These are phyloP conservation scores for Matsumyia berberina DNA, from an alignment of 2,888 invertebrate genomes.

Conservation along the genomic window DNA sequence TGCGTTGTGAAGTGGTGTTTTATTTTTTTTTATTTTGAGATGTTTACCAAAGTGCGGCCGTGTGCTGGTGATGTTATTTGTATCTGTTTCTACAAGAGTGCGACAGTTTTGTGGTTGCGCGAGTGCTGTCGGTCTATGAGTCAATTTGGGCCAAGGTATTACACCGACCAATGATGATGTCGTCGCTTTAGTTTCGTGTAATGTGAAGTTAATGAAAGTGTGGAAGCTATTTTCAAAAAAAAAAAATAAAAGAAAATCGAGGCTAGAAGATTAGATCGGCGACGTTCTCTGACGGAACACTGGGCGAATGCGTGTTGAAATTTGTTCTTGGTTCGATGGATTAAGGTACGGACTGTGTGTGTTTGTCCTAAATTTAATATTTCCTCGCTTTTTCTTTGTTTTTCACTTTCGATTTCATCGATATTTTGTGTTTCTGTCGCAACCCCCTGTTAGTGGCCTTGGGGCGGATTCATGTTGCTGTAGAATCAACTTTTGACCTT, in stretches of 20 bases:
- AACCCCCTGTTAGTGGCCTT: neutral
- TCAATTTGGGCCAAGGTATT: conserved; percentile 76
- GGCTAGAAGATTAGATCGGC: conserved; percentile 32
- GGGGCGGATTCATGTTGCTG: neutral
- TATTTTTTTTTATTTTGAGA: conserved; percentile 36
- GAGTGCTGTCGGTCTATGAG: conserved; percentile 70
- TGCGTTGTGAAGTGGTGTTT: conserved; percentile 62
- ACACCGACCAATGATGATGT: conserved; percentile 62
- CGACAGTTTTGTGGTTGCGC: conserved; percentile 76
- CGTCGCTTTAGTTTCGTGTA: conserved; percentile 45
- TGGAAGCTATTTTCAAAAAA: conserved; percentile 60
- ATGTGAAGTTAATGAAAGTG: conserved; percentile 70
- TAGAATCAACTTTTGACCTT: conserved; percentile 25
- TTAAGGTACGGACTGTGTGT: conserved; percentile 17
- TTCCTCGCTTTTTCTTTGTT: too few relatives aligned
- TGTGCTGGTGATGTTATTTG: conserved; percentile 72
- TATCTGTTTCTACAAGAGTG: conserved; percentile 75
- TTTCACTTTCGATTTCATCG: conserved; percentile 24
- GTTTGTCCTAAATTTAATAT: conserved; percentile 17
- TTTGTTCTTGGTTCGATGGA: conserved; percentile 2
- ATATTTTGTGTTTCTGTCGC: conserved; percentile 14
- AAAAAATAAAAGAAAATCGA: conserved; percentile 5
- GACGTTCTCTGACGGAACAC: conserved; percentile 7
- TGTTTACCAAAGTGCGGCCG: conserved; percentile 74
- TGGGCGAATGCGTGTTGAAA: conserved; percentile 4